These are phyloP conservation scores for Leuctra nigra DNA, from an alignment of 2,888 invertebrate genomes.

Conservation along the genomic window DNA sequence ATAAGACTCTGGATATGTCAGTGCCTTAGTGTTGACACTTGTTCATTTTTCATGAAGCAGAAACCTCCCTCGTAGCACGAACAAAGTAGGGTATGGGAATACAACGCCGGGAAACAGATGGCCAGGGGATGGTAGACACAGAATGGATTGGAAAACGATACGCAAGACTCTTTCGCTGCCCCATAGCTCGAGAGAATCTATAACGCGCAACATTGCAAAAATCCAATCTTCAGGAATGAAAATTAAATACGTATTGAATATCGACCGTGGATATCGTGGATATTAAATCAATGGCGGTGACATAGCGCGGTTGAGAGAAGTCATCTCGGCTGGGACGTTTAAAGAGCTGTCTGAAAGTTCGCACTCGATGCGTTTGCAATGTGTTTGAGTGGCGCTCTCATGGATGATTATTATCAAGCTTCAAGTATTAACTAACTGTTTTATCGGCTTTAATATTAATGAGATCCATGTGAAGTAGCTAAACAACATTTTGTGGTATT, in stretches of 20 bases:
- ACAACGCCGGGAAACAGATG: background rate
- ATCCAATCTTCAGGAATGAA: background rate
- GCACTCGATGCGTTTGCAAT: too few relatives aligned
- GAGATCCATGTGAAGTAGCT: too few relatives aligned
- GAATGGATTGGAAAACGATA: slow-evolving; percentile 11
- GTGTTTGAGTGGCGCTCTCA: too few relatives aligned
- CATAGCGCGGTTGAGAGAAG: too few relatives aligned
- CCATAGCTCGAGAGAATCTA: slow-evolving; percentile 4
- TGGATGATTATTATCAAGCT: too few relatives aligned
- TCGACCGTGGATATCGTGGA: too few relatives aligned
- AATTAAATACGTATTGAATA: slow-evolving; percentile 4
- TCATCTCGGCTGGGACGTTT: too few relatives aligned
- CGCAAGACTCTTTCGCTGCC: background rate
- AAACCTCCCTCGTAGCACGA: background rate
- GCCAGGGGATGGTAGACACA: background rate
- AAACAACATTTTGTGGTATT: too few relatives aligned
- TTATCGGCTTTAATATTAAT: too few relatives aligned
- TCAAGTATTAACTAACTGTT: too few relatives aligned
- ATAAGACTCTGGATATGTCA: slow-evolving; percentile 6
- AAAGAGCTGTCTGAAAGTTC: too few relatives aligned
- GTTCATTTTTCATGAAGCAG: slow-evolving; percentile 9
- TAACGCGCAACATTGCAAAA: slow-evolving; percentile 10
- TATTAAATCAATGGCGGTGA: too few relatives aligned
- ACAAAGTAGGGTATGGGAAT: slow-evolving; percentile 4
- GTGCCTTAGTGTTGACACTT: background rate